Base-by-base conservation (phyloP, 23 tunicate genomes). In the Aplidium turbinatum region DNA sequence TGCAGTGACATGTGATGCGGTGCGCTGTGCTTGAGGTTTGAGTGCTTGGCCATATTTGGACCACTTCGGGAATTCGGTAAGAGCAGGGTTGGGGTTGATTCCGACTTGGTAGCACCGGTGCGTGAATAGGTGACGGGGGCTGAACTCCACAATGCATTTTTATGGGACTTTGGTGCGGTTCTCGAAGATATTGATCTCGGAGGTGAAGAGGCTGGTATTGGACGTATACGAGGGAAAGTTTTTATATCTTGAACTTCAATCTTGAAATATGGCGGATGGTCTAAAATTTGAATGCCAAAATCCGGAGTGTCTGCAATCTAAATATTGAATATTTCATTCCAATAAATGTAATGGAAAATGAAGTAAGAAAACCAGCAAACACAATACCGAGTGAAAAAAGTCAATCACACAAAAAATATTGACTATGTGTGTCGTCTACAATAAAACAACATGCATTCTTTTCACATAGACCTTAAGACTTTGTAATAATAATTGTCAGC, bases 1-100 rank as follows among this genome's bases (percentile, higher is more conserved):
- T 74, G 79, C 0, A 74, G 33, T 13, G 79, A 74, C 48, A 56
- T 56, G 58, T 74, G 79, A 51, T 74, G 79, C 9, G 68, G 79
- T 38, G 29, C 6, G 38, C 27, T 50, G 23, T 38, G 63, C 13
- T 62, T 52, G n/a, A 52, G 24, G 0, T 19, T 7, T 6, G 73
- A 36, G n/a, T 0, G 29, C 47, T 55, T 22, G 25, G 20, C 23
- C 62, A 18, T 18, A 16, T 18, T 6, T 22, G 20, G 6, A 18
- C 7, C 7, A 22, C 62, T 55, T 6, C 22, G 62, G 38, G 76
- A 3, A 6, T 19, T 47, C 19, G 38, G n/a, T 4, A 36, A 3
- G 35, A 18, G 3, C 3, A 7, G n/a, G 26, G 19, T 24, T n/a
- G 5, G n/a, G 28, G 57, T 9, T 9, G 38, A 48, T 2, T 47